Conservation (phyloP, 1,140 invertebrate genomes). For the Aphaenogaster rudis region DNA sequence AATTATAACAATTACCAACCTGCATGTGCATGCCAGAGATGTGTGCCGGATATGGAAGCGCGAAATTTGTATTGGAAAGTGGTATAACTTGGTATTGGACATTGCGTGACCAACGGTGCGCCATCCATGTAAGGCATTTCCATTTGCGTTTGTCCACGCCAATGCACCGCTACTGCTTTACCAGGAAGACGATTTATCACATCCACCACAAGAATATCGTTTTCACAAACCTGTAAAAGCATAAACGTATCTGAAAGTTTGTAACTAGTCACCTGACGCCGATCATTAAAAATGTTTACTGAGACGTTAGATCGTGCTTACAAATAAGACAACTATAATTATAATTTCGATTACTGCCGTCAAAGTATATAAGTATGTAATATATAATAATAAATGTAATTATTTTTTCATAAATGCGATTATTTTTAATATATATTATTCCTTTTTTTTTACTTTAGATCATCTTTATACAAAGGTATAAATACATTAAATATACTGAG, state of each 20-base stretch:
- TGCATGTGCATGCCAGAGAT: conserved; percentile 92
- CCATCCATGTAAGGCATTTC: conserved; percentile 95
- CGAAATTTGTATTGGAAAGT: conserved; percentile 94
- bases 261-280: background rate
- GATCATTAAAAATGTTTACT: background rate
- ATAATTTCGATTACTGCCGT: background rate
- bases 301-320: background rate
- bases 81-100: conserved; percentile 93
- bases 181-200: conserved; percentile 92
- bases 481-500: background rate
- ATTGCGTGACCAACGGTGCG: conserved; percentile 94
- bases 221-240: conserved; percentile 91
- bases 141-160: conserved; percentile 93
- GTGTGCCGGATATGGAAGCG: conserved; percentile 90
- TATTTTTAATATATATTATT: background rate
- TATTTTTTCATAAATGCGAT: background rate
- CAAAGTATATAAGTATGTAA: background rate
- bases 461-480: background rate
- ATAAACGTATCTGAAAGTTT: conserved; percentile 4
- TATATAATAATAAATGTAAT: background rate
- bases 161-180: conserved; percentile 92
- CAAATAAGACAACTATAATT: background rate
- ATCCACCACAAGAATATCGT: conserved; percentile 94
- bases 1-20: conserved; percentile 79
- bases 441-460: background rate